A percentile compares a stretch with the other conserved stretches of the same genome.
These are phyloP conservation scores for Gerris lacustris DNA, from an alignment of 2,888 invertebrate genomes.

Conservation along the genomic window DNA sequence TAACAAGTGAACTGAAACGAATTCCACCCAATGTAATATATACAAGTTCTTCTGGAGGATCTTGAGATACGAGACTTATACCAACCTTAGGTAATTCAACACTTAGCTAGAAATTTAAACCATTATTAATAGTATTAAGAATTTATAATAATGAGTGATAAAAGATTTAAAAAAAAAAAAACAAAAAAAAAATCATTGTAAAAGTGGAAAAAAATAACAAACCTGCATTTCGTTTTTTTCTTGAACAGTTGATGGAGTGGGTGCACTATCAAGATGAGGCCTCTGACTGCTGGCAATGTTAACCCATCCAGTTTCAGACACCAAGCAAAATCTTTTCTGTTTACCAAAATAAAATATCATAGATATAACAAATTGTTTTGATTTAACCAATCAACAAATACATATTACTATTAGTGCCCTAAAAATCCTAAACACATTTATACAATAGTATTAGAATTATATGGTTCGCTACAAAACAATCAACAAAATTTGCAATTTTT, in stretches of 20 bases:
- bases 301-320: conserved; percentile 43
- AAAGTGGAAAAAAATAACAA: not conserved
- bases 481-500: no score
- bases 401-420: no score
- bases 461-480: no score
- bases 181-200: not conserved
- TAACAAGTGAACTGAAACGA: conserved; percentile 47
- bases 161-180: not conserved
- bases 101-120: conserved; percentile 43
- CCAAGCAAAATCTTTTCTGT: conserved; percentile 38
- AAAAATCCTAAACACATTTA: no score
- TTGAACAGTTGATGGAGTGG: not conserved
- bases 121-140: not conserved
- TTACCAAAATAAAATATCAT: not conserved
- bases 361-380: not conserved
- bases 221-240: not conserved
- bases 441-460: no score
- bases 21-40: conserved; percentile 59
- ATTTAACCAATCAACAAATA: not conserved
- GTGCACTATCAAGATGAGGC: conserved; percentile 31
- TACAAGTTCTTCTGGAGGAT: conserved; percentile 66
- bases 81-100: conserved; percentile 50
- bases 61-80: conserved; percentile 61
- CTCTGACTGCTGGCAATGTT: conserved; percentile 42
- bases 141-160: not conserved